Evolutionary conservation across 1,140 invertebrate species (phyloP), one percentile per base, ranked within the genome.

Genomic region (Cherax quadricarinatus): DNA sequence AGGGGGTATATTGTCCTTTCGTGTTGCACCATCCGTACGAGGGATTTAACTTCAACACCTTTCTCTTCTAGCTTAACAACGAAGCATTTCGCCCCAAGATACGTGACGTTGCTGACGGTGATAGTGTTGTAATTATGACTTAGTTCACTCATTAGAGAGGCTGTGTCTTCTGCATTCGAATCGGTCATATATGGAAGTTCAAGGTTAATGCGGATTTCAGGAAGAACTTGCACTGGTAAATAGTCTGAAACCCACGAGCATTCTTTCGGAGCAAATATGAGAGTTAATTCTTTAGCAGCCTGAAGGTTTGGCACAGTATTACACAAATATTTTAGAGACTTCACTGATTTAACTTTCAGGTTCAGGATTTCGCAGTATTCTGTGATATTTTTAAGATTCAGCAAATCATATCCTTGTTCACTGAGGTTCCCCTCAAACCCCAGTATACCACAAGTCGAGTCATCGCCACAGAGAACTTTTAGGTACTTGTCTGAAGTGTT

Each of bases 401-500:
- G 49, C 49, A 82, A 57, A 16, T 57, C 53, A 24, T 82, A 82
- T 53, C 49, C 80, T 57, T 82, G 30, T 1, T 82, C 49, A 12
- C 80, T 82, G 21, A 82, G 80, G 24, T 82, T 49, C 53, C 80
- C 80, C 24, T 82, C 48, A 82, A 82, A 82, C 12, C 80, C 41
- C 48, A 82, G 4, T 16, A 82, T 53, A 6, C 12, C 80, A 53
- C 80, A 82, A 24, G 49, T 14, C 0, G 84, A 86, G 16, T 66
- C 41, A 21, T 86, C 41, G 1, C n/a, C 6, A 73, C 62, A 73
- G 16, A 86, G 24, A 5, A 73, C 48, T 14, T 49, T 41, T 1
- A 86, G 48, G 14, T 73, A 66, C 6, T 21, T 24, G 66, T 86
- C 84, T 73, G 84, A 70, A 21, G n/a, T 73, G 21, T 3, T 62